Conservation (phyloP, 1,140 invertebrate genomes). For the Caenorhabditis remanei region DNA sequence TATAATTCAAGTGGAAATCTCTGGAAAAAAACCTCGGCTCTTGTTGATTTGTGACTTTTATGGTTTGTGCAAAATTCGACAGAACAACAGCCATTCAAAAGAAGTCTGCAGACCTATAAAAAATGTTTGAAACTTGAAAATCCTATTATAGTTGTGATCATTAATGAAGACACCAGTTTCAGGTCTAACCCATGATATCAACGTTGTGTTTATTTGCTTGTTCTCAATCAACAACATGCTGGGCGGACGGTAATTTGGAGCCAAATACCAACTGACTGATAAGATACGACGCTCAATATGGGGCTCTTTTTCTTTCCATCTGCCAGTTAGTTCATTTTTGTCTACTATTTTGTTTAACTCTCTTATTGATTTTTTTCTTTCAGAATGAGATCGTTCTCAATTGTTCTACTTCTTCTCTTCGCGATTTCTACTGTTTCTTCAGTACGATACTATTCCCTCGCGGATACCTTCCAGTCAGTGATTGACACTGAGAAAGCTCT, state of each 20-base stretch:
- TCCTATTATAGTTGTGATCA: neutral
- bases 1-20: too few relatives aligned
- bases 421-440: neutral
- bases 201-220: constrained; percentile 35
- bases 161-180: constrained; percentile 27
- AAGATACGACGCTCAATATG: constrained; percentile 33
- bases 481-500: constrained; percentile 56
- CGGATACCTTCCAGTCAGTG: constrained; percentile 50
- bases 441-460: constrained; percentile 24
- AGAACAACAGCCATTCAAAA: too few relatives aligned
- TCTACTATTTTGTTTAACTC: neutral
- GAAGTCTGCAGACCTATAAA: too few relatives aligned
- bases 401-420: constrained; percentile 11
- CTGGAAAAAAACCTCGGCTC: too few relatives aligned
- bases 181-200: constrained; percentile 19
- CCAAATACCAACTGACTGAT: constrained; percentile 37
- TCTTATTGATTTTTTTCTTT: neutral
- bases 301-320: neutral
- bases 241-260: constrained; percentile 36
- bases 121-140: too few relatives aligned
- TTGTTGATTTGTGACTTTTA: too few relatives aligned
- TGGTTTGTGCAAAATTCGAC: too few relatives aligned
- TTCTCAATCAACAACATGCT: constrained; percentile 50
- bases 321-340: neutral
- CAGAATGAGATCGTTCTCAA: constrained; percentile 29